Base-by-base conservation (phyloP, 2,888 invertebrate species). In the Acleris laterana region DNA sequence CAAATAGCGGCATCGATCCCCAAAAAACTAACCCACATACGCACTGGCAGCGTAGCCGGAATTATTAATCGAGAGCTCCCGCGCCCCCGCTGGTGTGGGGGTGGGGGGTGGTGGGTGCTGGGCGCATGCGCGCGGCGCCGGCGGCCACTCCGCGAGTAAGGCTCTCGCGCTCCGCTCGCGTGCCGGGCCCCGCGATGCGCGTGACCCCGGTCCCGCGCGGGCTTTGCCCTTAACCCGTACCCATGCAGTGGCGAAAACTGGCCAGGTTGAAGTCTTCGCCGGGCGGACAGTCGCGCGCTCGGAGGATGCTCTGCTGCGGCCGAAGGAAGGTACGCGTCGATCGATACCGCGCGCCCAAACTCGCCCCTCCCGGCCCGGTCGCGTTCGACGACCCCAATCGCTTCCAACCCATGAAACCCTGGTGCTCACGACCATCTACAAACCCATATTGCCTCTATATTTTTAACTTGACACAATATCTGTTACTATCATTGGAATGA, bases 241-340 rank as follows among this genome's bases (percentile, higher is more conserved):
- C 95, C 94, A 96, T 96, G 96, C 96, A 96, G 96, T 96, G 96
- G 96, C 95, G 96, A 94, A 96, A 96, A 95, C 95, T 96, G 93
- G 95, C 96, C 94, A 95, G 96, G 94, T 95, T 95, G 94, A 95
- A 95, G 94, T 94, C 94, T 94, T 94, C 95, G 94, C 94, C 95
- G 93, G 91, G 93, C 89, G 93, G 91, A 85, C 92, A 88, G 84
- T 91, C 92, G 87, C 95, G 95, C 94, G 96, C 96, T 95, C 96
- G 96, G 95, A 96, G 95, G 95, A 97, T 97, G 97, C 97, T 97
- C 95, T 97, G 97, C 95, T 97, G 97, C 95, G 97, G 97, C 95
- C 96, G 97, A 94, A 96, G 97, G 94, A 97, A 97, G 97, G 97
- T 97, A 93, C 95, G 89, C 85, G 83, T 76, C 87, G 93, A 88